phyloP scores from a whole-genome alignment of 2,888 invertebrate species.

The Tholera decimalis region DNA sequence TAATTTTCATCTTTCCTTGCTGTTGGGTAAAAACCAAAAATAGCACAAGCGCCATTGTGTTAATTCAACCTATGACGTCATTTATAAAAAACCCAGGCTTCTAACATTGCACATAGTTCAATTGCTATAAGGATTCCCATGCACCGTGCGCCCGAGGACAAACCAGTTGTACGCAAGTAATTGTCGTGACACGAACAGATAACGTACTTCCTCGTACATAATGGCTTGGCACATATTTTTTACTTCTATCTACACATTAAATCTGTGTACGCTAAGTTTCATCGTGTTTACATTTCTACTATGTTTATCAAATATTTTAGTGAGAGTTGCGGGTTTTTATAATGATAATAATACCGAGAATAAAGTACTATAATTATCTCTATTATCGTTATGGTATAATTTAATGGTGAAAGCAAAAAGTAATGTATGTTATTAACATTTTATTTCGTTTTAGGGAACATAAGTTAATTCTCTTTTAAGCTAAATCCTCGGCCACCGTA shows the following conservation, averaged over 20 bases:
- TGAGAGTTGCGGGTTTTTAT: slow-evolving; percentile 20
- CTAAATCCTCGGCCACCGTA: too few relatives aligned
- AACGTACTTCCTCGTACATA: slow-evolving; percentile 57
- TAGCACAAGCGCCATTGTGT: not conserved
- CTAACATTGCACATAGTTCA: slow-evolving; percentile 42
- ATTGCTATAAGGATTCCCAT: slow-evolving; percentile 63
- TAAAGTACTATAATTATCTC: not conserved
- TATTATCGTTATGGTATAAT: not conserved
- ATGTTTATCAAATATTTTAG: slow-evolving; percentile 33
- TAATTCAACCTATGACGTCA: slow-evolving; percentile 27
- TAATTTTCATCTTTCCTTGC: too few relatives aligned
- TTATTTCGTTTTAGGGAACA: too few relatives aligned
- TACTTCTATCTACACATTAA: slow-evolving; percentile 38
- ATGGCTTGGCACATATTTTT: slow-evolving; percentile 54
- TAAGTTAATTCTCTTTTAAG: too few relatives aligned
- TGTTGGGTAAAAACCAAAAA: not conserved
- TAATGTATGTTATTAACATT: not conserved
- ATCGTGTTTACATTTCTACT: slow-evolving; percentile 38
- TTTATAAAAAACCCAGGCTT: slow-evolving; percentile 11
- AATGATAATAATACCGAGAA: not conserved
- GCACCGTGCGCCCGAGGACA: slow-evolving; percentile 36
- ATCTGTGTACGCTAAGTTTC: slow-evolving; percentile 42
- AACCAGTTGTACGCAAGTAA: slow-evolving; percentile 47
- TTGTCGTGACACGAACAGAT: slow-evolving; percentile 54
- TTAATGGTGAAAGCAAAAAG: not conserved